Conservation (phyloP, 1,140 invertebrate genomes). For the Lamellibrachia luymesi region DNA sequence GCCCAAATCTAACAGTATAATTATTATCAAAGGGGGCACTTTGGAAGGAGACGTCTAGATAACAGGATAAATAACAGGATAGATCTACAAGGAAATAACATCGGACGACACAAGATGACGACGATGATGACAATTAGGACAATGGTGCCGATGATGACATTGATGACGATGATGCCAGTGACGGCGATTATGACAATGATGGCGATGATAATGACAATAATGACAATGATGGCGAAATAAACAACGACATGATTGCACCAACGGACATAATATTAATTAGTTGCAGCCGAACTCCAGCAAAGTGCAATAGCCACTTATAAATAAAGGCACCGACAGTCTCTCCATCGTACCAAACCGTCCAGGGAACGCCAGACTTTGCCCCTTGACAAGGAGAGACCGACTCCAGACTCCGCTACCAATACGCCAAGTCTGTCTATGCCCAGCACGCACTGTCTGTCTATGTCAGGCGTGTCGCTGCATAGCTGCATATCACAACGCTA, state of each 20-base stretch:
- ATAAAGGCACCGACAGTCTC: not conserved
- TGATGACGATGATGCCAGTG: too few species aligned
- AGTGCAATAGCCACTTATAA: not conserved
- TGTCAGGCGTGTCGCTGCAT: not conserved
- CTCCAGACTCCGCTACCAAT: not conserved
- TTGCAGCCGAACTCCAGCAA: not conserved
- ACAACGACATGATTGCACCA: not conserved
- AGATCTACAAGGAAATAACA: not conserved
- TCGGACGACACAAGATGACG: not conserved
- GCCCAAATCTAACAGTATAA: not conserved
- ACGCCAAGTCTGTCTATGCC: not conserved
- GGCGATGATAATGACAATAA: not conserved
- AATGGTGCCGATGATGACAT: not conserved
- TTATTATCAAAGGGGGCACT: not conserved
- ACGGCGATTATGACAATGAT: not conserved
- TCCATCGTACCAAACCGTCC: not conserved
- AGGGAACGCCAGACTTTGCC: not conserved
- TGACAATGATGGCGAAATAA: not conserved
- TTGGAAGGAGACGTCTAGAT: not conserved
- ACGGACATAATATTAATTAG: not conserved
- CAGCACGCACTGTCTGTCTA: not conserved
- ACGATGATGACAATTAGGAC: not conserved
- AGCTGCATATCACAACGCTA: not conserved
- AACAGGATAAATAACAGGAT: not conserved
- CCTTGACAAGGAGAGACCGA: not conserved